phyloP scores from a whole-genome alignment of 2,797 vertebrate species.

The Acropternis orthonyx region DNA sequence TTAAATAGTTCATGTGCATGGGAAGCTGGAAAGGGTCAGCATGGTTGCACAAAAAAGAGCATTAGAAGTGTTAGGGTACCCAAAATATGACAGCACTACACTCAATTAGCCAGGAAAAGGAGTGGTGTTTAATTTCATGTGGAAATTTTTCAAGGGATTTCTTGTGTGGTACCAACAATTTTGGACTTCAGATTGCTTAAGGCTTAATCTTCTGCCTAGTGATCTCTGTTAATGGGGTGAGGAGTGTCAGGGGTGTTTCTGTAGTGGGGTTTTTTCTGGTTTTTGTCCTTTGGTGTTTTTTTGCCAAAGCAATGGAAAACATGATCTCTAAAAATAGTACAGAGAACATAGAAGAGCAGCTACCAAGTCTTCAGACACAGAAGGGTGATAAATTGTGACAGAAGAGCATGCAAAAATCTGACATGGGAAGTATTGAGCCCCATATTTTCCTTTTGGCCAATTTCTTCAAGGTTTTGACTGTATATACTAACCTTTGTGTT shows the following conservation, averaged over 20 bases:
- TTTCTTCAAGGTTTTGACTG: not conserved
- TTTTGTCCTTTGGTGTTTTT: not conserved
- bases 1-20: not conserved
- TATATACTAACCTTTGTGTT: not conserved
- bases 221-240: not conserved
- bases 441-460: not conserved
- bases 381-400: not conserved
- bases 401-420: not conserved
- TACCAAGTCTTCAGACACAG: not conserved
- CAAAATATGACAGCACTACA: not conserved
- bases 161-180: not conserved
- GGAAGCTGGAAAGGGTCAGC: not conserved
- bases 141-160: not conserved
- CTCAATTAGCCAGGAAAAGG: not conserved
- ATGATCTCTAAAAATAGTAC: not conserved
- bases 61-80: not conserved
- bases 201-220: not conserved
- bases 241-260: not conserved
- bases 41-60: not conserved
- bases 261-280: not conserved
- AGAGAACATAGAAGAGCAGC: not conserved
- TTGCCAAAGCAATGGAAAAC: not conserved
- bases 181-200: not conserved
- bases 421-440: not conserved
- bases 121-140: not conserved